Conservation (phyloP, 2,113 vertebrate species). For the Meriones unguiculatus region DNA sequence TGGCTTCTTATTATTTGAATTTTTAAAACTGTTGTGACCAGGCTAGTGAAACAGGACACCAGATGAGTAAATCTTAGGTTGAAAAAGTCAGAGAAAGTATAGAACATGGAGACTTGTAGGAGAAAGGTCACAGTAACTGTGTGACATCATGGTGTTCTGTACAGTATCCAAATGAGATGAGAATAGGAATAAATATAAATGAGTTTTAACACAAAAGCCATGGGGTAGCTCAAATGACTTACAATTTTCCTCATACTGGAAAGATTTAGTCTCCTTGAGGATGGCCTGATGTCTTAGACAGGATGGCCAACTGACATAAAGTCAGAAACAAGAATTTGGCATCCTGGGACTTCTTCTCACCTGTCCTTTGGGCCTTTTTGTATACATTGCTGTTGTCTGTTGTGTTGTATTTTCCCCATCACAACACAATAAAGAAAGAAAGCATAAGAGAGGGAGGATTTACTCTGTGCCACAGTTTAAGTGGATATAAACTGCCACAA, state of each 20-base stretch:
- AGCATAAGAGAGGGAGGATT: neutral
- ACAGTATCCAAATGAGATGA: neutral
- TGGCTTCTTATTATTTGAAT: neutral
- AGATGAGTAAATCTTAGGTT: neutral
- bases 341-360: neutral
- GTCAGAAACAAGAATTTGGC: neutral
- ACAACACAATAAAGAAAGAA: neutral
- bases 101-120: neutral
- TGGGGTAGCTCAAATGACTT: neutral
- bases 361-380: neutral
- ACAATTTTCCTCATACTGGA: neutral
- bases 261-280: neutral
- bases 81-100: neutral
- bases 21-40: neutral
- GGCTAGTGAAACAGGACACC: neutral
- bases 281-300: neutral
- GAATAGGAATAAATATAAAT: neutral
- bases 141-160: neutral
- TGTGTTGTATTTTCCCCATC: neutral
- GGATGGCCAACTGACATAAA: neutral
- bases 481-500: neutral
- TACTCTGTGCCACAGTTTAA: neutral
- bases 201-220: neutral
- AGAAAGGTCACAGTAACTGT: neutral
- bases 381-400: neutral